These are phyloP conservation scores for Bothrops alternatus DNA, from an alignment of 2,797 vertebrate species.

Conservation along the genomic window DNA sequence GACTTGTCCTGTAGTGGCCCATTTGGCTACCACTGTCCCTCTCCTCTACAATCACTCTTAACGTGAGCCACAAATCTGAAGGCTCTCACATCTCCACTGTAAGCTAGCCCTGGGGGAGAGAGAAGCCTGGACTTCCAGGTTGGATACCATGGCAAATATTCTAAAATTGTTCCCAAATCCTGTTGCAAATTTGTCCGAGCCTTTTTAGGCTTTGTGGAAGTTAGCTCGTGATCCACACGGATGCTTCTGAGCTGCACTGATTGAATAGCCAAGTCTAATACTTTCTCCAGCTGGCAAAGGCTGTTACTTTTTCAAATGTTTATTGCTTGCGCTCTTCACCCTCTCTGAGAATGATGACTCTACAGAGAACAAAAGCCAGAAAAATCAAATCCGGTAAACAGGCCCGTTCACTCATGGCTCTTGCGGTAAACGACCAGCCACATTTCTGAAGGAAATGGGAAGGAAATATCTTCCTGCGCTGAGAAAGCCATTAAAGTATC, in stretches of 20 bases:
- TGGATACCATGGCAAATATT: not conserved
- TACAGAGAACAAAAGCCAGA: not conserved
- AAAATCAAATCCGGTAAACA: not conserved
- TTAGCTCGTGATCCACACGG: not conserved
- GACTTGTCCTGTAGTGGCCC: not conserved
- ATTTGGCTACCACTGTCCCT: not conserved
- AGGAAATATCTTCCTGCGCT: not conserved
- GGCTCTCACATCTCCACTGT: not conserved
- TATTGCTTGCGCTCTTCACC: not conserved
- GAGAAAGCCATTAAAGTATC: not conserved
- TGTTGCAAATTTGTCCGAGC: not conserved
- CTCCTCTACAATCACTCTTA: not conserved
- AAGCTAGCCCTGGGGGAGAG: not conserved
- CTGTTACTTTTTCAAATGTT: conserved; percentile 2
- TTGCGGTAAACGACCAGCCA: not conserved
- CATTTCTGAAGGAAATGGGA: not conserved
- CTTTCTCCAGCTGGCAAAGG: conserved; percentile 17
- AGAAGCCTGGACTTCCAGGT: not conserved
- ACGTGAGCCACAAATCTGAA: not conserved
- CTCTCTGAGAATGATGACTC: not conserved
- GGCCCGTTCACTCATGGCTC: not conserved
- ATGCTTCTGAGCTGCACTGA: not conserved
- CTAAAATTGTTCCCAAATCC: not conserved
- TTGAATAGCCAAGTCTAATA: not conserved
- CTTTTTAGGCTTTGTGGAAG: not conserved